Conservation (phyloP, 2,888 invertebrate species). For the Tachina fera region DNA sequence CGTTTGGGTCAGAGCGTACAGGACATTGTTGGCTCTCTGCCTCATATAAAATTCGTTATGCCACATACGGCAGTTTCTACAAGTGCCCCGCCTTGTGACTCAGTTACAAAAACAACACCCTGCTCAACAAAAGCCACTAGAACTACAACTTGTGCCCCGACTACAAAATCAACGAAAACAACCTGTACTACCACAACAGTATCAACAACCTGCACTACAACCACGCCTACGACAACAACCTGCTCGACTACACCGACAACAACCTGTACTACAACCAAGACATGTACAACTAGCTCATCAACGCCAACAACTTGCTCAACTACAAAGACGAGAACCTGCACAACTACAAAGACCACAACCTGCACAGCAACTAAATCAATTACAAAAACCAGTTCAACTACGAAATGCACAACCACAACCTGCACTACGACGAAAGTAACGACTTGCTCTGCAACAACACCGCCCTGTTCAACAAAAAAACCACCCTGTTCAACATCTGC, state of each 20-base stretch:
- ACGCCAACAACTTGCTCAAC: background rate
- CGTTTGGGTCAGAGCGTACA: slow-evolving; percentile 3
- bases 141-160: background rate
- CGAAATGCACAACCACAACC: background rate
- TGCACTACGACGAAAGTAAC: background rate
- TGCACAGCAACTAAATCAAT: background rate
- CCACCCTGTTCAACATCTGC: background rate
- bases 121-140: background rate
- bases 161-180: background rate
- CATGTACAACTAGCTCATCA: background rate
- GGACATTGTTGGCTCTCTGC: background rate
- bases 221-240: background rate
- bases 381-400: background rate
- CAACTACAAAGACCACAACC: background rate
- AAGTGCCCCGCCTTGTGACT: background rate
- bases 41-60: background rate
- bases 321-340: background rate
- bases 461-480: slow-evolving; percentile 1
- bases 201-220: background rate
- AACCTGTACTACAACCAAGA: background rate
- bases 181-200: background rate
- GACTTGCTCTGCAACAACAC: background rate
- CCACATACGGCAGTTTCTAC: too few relatives aligned
- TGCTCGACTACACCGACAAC: background rate
- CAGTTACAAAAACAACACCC: background rate